phyloP scores from a whole-genome alignment of 2,113 vertebrate species.

The Pachyramphus minor region DNA sequence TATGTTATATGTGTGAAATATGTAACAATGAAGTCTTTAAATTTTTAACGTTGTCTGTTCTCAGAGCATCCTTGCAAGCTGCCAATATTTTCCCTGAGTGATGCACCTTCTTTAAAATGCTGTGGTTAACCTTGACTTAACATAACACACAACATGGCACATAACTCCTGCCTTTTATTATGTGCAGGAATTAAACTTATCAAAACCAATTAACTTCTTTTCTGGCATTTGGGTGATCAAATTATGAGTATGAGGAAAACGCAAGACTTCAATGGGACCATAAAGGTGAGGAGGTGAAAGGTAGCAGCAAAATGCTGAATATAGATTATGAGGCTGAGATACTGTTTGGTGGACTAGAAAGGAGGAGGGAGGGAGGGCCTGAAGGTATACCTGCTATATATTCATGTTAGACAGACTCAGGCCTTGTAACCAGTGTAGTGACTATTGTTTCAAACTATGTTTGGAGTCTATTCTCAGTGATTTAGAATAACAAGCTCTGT shows the following conservation, averaged over 20 bases:
- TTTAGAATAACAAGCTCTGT: neutral
- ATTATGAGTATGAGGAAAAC: neutral
- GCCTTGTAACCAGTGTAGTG: neutral
- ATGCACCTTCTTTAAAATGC: neutral
- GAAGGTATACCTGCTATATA: neutral
- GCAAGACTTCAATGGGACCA: neutral
- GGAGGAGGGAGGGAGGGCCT: neutral
- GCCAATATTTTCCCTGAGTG: neutral
- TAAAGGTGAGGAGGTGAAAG: neutral
- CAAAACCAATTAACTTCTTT: neutral
- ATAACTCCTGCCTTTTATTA: neutral
- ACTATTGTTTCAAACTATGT: neutral
- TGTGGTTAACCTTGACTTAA: neutral
- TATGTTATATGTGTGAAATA: neutral
- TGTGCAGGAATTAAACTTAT: neutral
- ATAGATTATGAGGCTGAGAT: neutral
- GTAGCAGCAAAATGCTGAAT: neutral
- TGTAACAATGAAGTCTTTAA: neutral
- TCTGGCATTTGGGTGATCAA: neutral
- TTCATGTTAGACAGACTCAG: neutral
- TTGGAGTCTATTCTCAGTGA: neutral
- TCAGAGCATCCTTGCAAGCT: neutral
- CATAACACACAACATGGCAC: fast-evolving
- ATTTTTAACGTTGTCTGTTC: neutral
- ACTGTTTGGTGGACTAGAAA: neutral